Evolutionary conservation across 2,888 invertebrate species (phyloP), one percentile per base, ranked within the genome.

Genomic region (Tinea semifulvella): DNA sequence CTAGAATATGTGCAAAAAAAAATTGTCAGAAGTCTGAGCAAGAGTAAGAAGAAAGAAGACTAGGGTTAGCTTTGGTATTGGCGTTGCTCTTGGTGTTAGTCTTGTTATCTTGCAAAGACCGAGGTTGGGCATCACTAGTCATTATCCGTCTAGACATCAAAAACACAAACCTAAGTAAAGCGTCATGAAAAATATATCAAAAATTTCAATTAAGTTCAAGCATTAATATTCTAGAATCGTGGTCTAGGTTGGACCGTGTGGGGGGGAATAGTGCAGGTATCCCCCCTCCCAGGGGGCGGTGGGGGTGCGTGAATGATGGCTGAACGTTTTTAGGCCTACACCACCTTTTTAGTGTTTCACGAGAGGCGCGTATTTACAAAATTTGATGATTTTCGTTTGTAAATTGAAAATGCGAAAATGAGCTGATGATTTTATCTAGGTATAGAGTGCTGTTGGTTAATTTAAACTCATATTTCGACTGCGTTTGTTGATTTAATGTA

Each of bases 291-390:
- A 45, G 49, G 52, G 56, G 61, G 54, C 55, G 55, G 56, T 55
- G 50, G 52, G 56, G 49, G 56, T 22, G 38, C 19, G 26, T 38
- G 63, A 58, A 58, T 61, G 63, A 64, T 63, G 62, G 62, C 60
- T 55, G 65, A 69, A 72, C 70, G 70, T 77, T 79, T 79, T 77
- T 76, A 75, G 76, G 77, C 76, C 76, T 75, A 70, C n/a, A n/a
- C 70, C 59, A 61, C 62, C 68, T 71, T 76, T 76, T 76, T 73
- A 72, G 73, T 61, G 70, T 63, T 58, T 60, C 56, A 20, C 40
- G 22, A 28, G 31, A 25, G 22, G n/a, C 10, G n/a, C 31, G 31
- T 22, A 22, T 40, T 40, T 40, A 14, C 22, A 14, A 40, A 40
- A 40, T 40, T 16, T 38, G 38, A 38, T 38, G 14, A 38, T 38